Evolutionary conservation across 2,888 invertebrate genomes (phyloP).

Genomic region (Arrhopalites spinosus): DNA sequence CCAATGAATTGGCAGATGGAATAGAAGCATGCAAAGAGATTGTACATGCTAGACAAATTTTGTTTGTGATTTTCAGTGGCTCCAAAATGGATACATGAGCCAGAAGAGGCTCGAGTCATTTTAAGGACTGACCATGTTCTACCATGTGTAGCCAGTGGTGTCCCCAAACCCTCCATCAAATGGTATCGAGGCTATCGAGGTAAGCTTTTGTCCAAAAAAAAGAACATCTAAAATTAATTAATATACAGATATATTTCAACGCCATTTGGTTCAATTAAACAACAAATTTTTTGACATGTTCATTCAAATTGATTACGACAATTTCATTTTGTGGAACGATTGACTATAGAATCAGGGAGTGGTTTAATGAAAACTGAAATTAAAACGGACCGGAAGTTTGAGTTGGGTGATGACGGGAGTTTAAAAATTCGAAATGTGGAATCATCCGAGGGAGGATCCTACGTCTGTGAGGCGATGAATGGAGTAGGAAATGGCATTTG

Average conservation of each 20-base stretch:
- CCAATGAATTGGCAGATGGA: not conserved
- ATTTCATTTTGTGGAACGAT: too few relatives aligned
- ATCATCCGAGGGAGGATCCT: constrained; percentile 59
- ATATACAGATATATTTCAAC: not conserved
- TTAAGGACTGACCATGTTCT: constrained; percentile 57
- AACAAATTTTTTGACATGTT: not conserved
- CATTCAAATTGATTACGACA: not conserved
- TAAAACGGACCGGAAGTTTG: constrained; percentile 47
- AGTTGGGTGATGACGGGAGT: constrained; percentile 45
- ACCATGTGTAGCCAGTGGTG: constrained; percentile 59
- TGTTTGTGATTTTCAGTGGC: constrained; percentile 57
- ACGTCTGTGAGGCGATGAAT: constrained; percentile 60
- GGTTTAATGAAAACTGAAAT: constrained; percentile 43
- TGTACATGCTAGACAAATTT: not conserved
- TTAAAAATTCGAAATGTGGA: constrained; percentile 51
- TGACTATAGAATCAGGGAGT: not conserved
- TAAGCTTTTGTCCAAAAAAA: not conserved
- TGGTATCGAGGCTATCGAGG: constrained; percentile 57
- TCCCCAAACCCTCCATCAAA: constrained; percentile 58
- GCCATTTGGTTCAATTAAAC: too few relatives aligned
- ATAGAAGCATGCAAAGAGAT: not conserved
- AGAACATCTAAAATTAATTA: not conserved
- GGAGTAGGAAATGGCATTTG: constrained; percentile 60
- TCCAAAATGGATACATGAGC: constrained; percentile 59
- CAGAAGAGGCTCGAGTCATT: constrained; percentile 58